These are phyloP conservation scores for Artibeus lituratus DNA, from an alignment of 2,797 vertebrate species.

Conservation along the genomic window DNA sequence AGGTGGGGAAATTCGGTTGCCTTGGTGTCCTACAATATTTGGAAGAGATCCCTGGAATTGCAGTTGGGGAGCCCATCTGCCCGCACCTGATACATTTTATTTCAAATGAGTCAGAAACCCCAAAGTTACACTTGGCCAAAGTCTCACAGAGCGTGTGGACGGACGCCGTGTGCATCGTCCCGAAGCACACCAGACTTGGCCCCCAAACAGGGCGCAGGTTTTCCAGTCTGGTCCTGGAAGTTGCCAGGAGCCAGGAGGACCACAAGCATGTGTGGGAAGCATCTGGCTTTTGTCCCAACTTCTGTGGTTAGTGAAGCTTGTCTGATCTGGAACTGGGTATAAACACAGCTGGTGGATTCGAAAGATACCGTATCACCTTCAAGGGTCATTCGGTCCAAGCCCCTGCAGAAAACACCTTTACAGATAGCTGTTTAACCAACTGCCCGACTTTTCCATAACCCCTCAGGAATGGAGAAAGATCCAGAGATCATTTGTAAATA, in stretches of 20 bases:
- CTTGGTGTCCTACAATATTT: slow-evolving; percentile 38
- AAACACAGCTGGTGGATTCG: slow-evolving; percentile 1
- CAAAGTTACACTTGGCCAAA: slow-evolving; percentile 67
- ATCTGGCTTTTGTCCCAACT: slow-evolving; percentile 63
- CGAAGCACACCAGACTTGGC: slow-evolving; percentile 63
- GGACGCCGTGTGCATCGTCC: slow-evolving; percentile 65
- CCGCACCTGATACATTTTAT: slow-evolving; percentile 48
- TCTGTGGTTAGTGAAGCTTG: slow-evolving; percentile 64
- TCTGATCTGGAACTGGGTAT: slow-evolving; percentile 43
- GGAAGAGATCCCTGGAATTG: slow-evolving; percentile 38
- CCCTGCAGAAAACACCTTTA: neutral
- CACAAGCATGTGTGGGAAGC: slow-evolving; percentile 58
- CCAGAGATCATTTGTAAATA: neutral
- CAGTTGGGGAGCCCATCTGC: slow-evolving; percentile 62
- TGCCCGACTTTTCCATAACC: neutral
- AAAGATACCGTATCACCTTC: slow-evolving; percentile 51
- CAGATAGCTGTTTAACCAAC: neutral
- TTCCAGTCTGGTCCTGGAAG: slow-evolving; percentile 64
- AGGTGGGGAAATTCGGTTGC: slow-evolving; percentile 5
- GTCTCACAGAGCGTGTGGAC: slow-evolving; percentile 48
- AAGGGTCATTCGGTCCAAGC: slow-evolving; percentile 26
- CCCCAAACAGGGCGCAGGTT: slow-evolving; percentile 57
- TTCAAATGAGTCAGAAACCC: slow-evolving; percentile 66
- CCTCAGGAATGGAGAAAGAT: too few relatives aligned
- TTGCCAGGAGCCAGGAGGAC: slow-evolving; percentile 71